phyloP scores from a whole-genome alignment of 1,140 invertebrate species.

The Agrilus planipennis region DNA sequence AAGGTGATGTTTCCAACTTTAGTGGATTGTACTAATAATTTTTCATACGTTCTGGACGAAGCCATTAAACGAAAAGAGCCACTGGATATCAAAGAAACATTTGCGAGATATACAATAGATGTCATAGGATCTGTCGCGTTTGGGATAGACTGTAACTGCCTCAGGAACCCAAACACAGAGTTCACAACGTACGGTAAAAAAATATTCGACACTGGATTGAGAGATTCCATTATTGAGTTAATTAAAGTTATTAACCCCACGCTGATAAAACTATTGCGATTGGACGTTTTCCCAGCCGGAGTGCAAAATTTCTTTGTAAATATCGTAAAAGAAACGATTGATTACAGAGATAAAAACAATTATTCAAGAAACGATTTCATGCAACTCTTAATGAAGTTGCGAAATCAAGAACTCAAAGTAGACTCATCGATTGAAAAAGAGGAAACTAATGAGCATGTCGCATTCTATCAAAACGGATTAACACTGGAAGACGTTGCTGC shows the following conservation, averaged over 20 bases:
- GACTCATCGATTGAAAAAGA: too few relatives aligned
- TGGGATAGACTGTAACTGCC: constrained; percentile 37
- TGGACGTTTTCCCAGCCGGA: neutral
- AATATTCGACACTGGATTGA: constrained; percentile 1
- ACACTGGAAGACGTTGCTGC: neutral
- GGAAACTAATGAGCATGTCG: too few relatives aligned
- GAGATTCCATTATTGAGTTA: neutral
- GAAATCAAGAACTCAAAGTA: neutral
- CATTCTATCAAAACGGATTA: too few relatives aligned
- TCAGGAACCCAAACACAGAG: constrained; percentile 31
- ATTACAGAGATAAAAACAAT: neutral
- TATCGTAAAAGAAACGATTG: neutral
- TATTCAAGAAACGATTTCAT: neutral
- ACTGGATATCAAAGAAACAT: constrained; percentile 31
- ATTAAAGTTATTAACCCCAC: neutral
- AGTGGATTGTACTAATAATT: constrained; percentile 3
- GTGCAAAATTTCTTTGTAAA: neutral
- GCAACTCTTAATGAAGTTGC: neutral
- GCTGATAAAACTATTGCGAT: neutral
- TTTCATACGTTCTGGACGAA: constrained; percentile 8
- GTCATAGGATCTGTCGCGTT: constrained; percentile 40
- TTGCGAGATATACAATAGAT: constrained; percentile 37
- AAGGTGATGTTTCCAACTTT: constrained; percentile 31
- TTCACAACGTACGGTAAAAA: constrained; percentile 23
- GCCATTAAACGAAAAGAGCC: constrained; percentile 4